Conservation (phyloP, 2,888 invertebrate genomes). For the Ganaspis brasiliensis region DNA sequence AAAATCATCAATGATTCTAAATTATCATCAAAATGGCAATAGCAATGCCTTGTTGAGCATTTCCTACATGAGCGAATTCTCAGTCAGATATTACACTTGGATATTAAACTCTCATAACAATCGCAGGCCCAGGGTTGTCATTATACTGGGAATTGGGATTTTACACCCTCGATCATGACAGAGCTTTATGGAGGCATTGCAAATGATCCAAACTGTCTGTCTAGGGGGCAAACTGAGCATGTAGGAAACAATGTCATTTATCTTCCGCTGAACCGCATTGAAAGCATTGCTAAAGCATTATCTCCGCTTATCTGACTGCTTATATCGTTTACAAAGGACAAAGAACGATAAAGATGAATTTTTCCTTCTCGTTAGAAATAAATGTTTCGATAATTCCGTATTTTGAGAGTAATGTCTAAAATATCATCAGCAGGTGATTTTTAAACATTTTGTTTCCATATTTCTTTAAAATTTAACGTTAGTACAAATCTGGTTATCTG, state of each 20-base stretch:
- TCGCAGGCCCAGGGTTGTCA: neutral
- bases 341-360: too few relatives aligned
- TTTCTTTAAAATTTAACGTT: too few relatives aligned
- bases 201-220: slow-evolving; percentile 63
- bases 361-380: too few relatives aligned
- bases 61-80: slow-evolving; percentile 2
- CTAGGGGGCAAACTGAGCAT: slow-evolving; percentile 57
- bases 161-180: slow-evolving; percentile 35
- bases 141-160: slow-evolving; percentile 22
- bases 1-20: neutral
- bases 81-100: slow-evolving; percentile 7
- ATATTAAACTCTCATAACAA: slow-evolving; percentile 31
- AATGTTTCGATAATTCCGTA: too few relatives aligned
- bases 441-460: too few relatives aligned
- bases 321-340: neutral
- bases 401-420: too few relatives aligned
- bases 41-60: slow-evolving; percentile 3
- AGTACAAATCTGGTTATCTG: too few relatives aligned
- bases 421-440: too few relatives aligned
- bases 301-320: too few relatives aligned
- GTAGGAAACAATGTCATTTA: slow-evolving; percentile 72
- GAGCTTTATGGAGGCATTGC: slow-evolving; percentile 62
- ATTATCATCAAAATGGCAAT: neutral
- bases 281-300: slow-evolving; percentile 62
- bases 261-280: slow-evolving; percentile 71